Evolutionary conservation across 2,113 vertebrate genomes (phyloP).

Genomic region (Cariama cristata): DNA sequence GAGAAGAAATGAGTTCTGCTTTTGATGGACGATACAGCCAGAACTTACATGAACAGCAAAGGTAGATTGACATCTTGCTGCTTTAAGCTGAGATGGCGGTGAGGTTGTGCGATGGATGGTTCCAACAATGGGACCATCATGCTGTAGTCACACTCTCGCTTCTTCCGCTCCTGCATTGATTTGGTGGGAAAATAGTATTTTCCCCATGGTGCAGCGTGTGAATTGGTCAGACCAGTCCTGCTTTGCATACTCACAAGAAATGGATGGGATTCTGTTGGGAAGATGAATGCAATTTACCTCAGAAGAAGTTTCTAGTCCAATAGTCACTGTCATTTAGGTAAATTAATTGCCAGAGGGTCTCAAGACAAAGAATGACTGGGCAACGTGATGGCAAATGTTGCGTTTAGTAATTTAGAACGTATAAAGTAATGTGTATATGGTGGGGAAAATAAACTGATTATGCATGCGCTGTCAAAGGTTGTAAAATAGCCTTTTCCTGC

Average conservation of each 20-base stretch:
- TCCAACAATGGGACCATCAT: rapidly evolving
- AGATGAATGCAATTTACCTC: neutral
- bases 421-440: no score
- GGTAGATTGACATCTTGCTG: neutral
- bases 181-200: neutral
- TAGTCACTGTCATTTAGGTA: neutral
- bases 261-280: neutral
- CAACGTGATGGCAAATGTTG: neutral
- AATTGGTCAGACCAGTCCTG: neutral
- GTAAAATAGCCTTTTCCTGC: neutral
- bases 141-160: neutral
- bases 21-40: neutral
- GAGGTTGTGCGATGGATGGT: neutral
- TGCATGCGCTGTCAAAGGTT: neutral
- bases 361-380: neutral
- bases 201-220: neutral
- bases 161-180: neutral
- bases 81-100: rapidly evolving
- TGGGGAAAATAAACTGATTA: neutral
- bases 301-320: neutral
- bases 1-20: neutral
- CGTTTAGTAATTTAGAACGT: neutral
- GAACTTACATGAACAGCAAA: neutral
- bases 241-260: neutral
- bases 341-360: neutral